Evolutionary conservation across 2,797 vertebrate genomes (phyloP), one percentile per base, ranked within the genome.

Genomic region (Gymnocypris eckloni): DNA sequence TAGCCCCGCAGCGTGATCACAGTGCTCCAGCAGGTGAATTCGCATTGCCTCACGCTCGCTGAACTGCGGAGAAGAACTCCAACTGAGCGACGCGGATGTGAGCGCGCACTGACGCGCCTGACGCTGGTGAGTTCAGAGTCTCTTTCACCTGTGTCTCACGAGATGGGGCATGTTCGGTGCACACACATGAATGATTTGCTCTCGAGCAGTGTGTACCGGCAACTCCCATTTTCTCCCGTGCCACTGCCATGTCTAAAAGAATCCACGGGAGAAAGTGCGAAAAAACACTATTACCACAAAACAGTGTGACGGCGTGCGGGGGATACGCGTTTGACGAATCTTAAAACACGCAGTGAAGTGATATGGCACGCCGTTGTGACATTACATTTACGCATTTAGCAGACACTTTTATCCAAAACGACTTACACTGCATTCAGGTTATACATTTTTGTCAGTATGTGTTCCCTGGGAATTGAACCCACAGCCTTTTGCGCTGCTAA

Each of bases 1-100:
- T 67, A 84, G 41, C 82, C 86, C 79, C 79, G 75, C 79, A 73
- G 85, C 85, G 86, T 83, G 86, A 59, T 82, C 87, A 54, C 81
- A 69, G 84, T 67, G 76, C 64, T 90, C 87, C 87, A 88, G 91
- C 93, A 91, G 87, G 77, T 84, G 59, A 80, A 84, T 87, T 91
- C 86, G 78, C 88, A 70, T 86, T 78, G 80, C 78, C 87, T 82
- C 75, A 70, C 87, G 87, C 88, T 72, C 79, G 50, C 70, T 81
- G 70, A 81, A 81, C 72, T 39, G 84, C 85, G 61, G 87, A 86
- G 84, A 90, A 82, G 88, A 90, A 86, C 86, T 89, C 88, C 89
- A 91, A 91, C 69, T 50, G 89, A 87, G 78, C 82, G 79, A 79
- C 84, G 67, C 84, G 88, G 66, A 81, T 84, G 84, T 71, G 73